Conservation (phyloP, 1,140 invertebrate genomes). For the Drosophila obscura region DNA sequence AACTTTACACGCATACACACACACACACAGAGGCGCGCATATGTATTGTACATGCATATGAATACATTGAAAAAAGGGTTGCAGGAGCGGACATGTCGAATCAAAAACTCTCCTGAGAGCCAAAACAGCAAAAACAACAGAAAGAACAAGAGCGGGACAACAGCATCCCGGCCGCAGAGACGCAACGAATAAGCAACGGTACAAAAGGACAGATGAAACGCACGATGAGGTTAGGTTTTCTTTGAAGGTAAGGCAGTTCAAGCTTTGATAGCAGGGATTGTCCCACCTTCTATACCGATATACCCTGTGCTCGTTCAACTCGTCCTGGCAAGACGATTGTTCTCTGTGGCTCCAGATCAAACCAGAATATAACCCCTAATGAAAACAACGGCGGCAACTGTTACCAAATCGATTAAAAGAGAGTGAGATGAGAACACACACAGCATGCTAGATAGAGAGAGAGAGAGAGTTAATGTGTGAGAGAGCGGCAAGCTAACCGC, state of each 20-base stretch:
- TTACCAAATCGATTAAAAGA: constrained; percentile 74
- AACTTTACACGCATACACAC: constrained; percentile 55
- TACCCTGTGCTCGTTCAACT: constrained; percentile 12
- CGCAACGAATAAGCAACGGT: no score
- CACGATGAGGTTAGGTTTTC: constrained; percentile 17
- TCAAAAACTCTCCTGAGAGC: constrained; percentile 78
- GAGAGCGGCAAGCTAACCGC: constrained; percentile 14
- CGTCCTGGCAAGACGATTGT: constrained; percentile 28
- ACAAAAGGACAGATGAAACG: constrained; percentile 61
- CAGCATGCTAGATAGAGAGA: neutral
- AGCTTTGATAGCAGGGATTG: no score
- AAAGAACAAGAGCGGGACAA: constrained; percentile 53
- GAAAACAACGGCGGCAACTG: constrained; percentile 73
- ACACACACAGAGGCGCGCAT: constrained; percentile 2
- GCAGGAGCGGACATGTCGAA: constrained; percentile 73
- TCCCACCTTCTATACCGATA: no score
- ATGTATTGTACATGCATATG: constrained; percentile 17
- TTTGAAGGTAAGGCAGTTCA: no score
- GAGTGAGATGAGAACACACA: constrained; percentile 33
- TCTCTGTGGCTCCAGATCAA: constrained; percentile 57
- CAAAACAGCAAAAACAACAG: constrained; percentile 46
- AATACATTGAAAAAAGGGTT: constrained; percentile 69
- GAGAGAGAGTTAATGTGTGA: neutral
- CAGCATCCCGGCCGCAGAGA: no score
- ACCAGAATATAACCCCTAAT: constrained; percentile 80